Evolutionary conservation across 37 sponge, comb jelly and placozoan species (phyloP).

Genomic region (Hexactinellida sp.): DNA sequence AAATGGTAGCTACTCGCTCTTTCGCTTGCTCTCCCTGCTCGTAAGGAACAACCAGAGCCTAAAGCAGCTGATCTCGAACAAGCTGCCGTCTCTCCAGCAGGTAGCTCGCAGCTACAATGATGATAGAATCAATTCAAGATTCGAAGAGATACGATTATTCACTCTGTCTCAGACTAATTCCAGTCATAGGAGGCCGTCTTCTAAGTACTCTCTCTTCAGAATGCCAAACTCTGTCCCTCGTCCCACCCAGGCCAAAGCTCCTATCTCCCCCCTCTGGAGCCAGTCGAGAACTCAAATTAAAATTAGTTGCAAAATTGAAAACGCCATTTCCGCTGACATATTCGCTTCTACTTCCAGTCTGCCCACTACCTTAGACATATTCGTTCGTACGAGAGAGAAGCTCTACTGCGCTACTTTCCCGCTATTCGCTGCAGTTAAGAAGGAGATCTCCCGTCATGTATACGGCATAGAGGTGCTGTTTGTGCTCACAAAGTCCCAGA

Average conservation of each 20-base stretch:
- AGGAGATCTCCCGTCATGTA: not conserved
- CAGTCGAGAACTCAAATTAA: not conserved
- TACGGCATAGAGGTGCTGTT: not conserved
- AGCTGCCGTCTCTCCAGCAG: not conserved
- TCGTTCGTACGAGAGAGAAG: not conserved
- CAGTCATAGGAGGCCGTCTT: not conserved
- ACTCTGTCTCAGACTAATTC: not conserved
- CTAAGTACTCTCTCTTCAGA: not conserved
- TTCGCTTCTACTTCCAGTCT: not conserved
- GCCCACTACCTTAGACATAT: not conserved
- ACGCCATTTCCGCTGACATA: not conserved
- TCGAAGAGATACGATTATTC: not conserved
- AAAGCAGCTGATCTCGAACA: not conserved
- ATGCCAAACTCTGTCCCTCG: not conserved
- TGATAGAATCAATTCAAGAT: not conserved
- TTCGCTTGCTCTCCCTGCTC: conserved; percentile 5
- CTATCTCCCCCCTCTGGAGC: not conserved
- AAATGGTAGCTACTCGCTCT: not conserved
- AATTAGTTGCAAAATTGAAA: conserved; percentile 9
- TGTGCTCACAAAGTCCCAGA: not conserved
- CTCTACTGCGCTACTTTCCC: not conserved
- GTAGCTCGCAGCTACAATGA: not conserved
- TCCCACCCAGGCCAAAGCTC: not conserved
- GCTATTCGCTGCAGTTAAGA: not conserved
- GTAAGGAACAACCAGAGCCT: not conserved